phyloP scores from a whole-genome alignment of 1,140 invertebrate genomes.

The Contarinia nasturtii region DNA sequence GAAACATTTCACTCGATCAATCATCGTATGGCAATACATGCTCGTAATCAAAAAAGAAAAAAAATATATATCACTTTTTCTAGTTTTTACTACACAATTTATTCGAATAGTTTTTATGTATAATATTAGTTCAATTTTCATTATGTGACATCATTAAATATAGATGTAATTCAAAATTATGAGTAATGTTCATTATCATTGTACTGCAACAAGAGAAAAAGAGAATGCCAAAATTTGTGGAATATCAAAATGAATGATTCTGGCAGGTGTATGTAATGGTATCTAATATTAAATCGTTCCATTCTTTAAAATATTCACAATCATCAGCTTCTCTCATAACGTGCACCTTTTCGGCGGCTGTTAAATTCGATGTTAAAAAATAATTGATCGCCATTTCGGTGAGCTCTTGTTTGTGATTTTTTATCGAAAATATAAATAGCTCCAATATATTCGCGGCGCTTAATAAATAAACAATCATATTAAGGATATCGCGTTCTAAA shows the following conservation, averaged over 20 bases:
- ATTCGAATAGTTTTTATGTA: too few species aligned
- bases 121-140: too few species aligned
- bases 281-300: constrained; percentile 21
- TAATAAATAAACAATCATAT: constrained; percentile 13
- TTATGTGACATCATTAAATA: too few species aligned
- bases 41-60: too few species aligned
- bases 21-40: too few species aligned
- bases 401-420: constrained; percentile 20
- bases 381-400: constrained; percentile 19
- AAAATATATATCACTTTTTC: too few species aligned
- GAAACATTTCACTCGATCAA: too few species aligned
- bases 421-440: constrained; percentile 18
- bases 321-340: constrained; percentile 19
- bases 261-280: constrained; percentile 6
- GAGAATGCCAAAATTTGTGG: too few species aligned
- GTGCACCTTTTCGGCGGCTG: constrained; percentile 12
- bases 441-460: constrained; percentile 15
- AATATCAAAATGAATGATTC: background rate
- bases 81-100: too few species aligned
- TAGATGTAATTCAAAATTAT: too few species aligned
- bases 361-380: constrained; percentile 13
- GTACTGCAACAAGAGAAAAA: too few species aligned
- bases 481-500: constrained; percentile 13
- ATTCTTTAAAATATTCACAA: constrained; percentile 16
- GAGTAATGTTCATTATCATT: too few species aligned